Conservation (phyloP, 2,888 invertebrate species). For the Bibio marci region DNA sequence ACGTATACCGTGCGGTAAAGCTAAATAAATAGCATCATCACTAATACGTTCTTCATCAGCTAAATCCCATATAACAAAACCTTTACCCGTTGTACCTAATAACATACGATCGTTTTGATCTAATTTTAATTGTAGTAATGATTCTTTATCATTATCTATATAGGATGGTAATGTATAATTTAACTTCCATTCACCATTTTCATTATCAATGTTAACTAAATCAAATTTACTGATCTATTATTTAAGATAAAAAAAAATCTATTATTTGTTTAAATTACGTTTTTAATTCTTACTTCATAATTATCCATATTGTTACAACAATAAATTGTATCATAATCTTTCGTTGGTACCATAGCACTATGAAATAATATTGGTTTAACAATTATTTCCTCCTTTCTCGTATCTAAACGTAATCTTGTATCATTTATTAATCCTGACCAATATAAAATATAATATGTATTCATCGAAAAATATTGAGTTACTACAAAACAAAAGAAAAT, state of each 20-base stretch:
- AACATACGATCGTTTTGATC: conserved; percentile 67
- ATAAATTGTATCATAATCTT: conserved; percentile 45
- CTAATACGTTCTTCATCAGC: conserved; percentile 31
- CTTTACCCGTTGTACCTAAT: conserved; percentile 68
- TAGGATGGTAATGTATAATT: conserved; percentile 3
- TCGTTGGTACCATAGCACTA: conserved; percentile 48
- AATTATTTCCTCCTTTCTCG: conserved; percentile 26
- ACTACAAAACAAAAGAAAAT: conserved; percentile 22
- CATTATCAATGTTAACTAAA: conserved; percentile 8
- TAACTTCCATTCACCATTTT: conserved; percentile 16
- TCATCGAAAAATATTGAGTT: conserved; percentile 53
- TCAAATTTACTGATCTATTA: conserved; percentile 30
- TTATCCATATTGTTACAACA: conserved; percentile 48
- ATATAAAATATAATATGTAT: conserved; percentile 53
- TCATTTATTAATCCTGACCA: conserved; percentile 74
- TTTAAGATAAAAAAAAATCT: neutral
- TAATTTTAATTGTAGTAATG: conserved; percentile 64
- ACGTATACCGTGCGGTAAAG: conserved; percentile 69
- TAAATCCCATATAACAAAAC: conserved; percentile 70
- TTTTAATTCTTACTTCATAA: conserved; percentile 31
- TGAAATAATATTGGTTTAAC: conserved; percentile 19
- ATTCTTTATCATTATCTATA: conserved; percentile 50
- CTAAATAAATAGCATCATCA: conserved; percentile 44
- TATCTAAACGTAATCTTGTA: conserved; percentile 48
- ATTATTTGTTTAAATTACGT: neutral